These are phyloP conservation scores for Pipistrellus pipistrellus DNA, from an alignment of 2,797 vertebrate species.

Conservation along the genomic window DNA sequence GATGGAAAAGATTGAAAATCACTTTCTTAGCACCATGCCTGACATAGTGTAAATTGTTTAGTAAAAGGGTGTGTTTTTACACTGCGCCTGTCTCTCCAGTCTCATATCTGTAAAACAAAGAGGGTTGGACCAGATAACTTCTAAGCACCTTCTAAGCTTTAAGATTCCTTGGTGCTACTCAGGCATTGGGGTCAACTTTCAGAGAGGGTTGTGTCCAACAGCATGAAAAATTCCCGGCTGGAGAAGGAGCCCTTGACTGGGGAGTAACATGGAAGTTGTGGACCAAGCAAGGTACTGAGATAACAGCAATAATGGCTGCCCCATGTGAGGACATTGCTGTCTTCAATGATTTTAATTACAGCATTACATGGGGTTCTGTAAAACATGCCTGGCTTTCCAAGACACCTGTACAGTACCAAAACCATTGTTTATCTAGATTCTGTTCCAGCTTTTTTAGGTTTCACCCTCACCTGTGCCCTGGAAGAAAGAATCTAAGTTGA, in stretches of 20 bases:
- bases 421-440: neutral
- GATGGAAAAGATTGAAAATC: neutral
- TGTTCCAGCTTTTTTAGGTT: constrained; percentile 24
- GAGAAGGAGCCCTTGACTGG: neutral
- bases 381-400: neutral
- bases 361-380: neutral
- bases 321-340: neutral
- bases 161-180: neutral
- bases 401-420: neutral
- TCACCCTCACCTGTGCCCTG: neutral
- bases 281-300: neutral
- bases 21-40: neutral
- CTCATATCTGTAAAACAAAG: neutral
- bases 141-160: neutral
- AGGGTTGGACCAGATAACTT: neutral
- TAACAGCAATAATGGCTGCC: neutral
- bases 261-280: neutral
- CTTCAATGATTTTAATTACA: constrained; percentile 27
- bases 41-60: neutral
- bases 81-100: neutral
- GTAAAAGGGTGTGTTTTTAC: neutral
- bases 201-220: neutral
- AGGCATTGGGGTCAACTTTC: neutral
- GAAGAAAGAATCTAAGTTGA: neutral
- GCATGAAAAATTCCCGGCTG: neutral